Evolutionary conservation across 2,888 invertebrate species (phyloP), one percentile per base, ranked within the genome.

Genomic region (Cynaeus angustus): DNA sequence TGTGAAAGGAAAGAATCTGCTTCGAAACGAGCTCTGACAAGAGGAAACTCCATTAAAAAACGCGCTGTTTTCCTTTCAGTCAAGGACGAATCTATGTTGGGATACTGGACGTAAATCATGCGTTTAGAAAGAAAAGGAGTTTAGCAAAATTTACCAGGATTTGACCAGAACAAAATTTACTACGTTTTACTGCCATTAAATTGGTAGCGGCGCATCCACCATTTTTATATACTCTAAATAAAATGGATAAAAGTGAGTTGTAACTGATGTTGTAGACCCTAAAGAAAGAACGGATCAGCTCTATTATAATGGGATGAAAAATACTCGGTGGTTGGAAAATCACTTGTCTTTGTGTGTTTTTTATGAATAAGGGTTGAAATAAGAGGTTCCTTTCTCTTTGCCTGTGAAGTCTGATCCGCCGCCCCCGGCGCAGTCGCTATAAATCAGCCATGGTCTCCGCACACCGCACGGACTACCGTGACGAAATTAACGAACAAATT

Each of bases 401-500:
- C 37, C 9, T 37, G 3, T 37, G 8, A 8, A 10, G 37, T 37
- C 21, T 21, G 21, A 21, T 21, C 26, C 14, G 9, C 21, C 21
- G 21, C 21, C 21, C 21, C 21, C 21, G 21, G 21, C 21, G 21
- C 21, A 21, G 21, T 30, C 30, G 28, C 38, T 26, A 67, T 71
- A 71, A 70, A 72, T 72, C 55, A 59, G 72, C 28, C 68, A 72
- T 53, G 59, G 52, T 43, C 50, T 45, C 26, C 70, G 56, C 69
- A 37, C 53, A 52, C 62, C 16, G 16, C 33, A 56, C 56, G 21
- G 61, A 65, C 53, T 50, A 70, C 77, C 76, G 75, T 76, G 77
- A 77, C 77, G 77, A 77, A 77, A 77, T 77, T 77, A 77, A 74
- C 71, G 75, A 74, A 74, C 77, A 77, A 77, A 77, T 77, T 77